phyloP scores from a whole-genome alignment of 23 tunicate species.

The Phallusia fumigata region DNA sequence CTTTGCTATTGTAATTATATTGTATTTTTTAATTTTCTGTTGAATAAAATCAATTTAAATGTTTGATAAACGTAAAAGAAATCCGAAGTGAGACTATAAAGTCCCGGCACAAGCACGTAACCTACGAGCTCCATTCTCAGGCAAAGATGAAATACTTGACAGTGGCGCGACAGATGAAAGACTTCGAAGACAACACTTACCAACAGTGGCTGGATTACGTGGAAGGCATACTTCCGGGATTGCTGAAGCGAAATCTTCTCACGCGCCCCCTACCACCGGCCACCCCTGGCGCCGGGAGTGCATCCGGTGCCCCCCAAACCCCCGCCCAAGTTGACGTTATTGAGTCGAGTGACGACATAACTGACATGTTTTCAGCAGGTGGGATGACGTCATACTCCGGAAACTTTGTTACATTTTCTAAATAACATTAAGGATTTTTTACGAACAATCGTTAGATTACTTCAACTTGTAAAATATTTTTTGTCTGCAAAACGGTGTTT shows the following conservation, averaged over 20 bases:
- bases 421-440: too few species aligned
- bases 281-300: conserved; percentile 40
- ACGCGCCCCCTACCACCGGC: conserved; percentile 42
- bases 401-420: background rate
- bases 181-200: conserved; percentile 79
- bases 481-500: too few species aligned
- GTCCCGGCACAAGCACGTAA: too few species aligned
- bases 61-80: too few species aligned
- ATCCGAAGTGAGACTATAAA: too few species aligned
- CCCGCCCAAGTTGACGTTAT: conserved; percentile 29
- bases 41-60: too few species aligned
- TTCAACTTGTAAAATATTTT: too few species aligned
- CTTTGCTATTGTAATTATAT: too few species aligned
- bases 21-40: too few species aligned
- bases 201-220: conserved; percentile 75
- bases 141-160: conserved; percentile 67
- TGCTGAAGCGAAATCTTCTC: conserved; percentile 64
- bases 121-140: too few species aligned
- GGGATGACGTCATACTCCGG: background rate
- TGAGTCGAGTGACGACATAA: conserved; percentile 42
- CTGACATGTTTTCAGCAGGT: conserved; percentile 14
- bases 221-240: conserved; percentile 64
- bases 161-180: conserved; percentile 88
- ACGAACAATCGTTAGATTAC: too few species aligned
- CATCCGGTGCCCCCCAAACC: conserved; percentile 43